Evolutionary conservation across 1,140 invertebrate species (phyloP).

Genomic region (Coelopa frigida): DNA sequence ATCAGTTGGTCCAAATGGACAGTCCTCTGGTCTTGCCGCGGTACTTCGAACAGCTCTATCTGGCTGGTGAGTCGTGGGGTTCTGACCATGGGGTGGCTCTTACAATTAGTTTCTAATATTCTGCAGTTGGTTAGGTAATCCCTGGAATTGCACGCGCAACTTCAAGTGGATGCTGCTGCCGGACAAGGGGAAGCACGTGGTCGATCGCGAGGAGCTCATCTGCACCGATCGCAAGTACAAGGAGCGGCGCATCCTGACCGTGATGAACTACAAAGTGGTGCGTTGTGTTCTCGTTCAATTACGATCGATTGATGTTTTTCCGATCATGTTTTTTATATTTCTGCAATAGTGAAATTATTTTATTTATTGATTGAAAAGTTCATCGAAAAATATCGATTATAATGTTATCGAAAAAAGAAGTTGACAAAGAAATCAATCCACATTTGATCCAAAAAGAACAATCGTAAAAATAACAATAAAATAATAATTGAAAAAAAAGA

Average conservation of each 20-base stretch:
- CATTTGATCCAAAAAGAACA: too few relatives aligned
- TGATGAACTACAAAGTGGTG: constrained; percentile 52
- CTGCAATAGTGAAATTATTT: too few relatives aligned
- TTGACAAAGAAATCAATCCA: too few relatives aligned
- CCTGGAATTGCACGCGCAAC: constrained; percentile 52
- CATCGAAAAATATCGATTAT: too few relatives aligned
- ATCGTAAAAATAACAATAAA: too few relatives aligned
- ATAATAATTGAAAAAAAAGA: too few relatives aligned
- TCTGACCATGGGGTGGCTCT: too few relatives aligned
- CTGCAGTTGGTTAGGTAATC: constrained; percentile 46
- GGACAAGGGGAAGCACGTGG: constrained; percentile 43
- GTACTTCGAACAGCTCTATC: constrained; percentile 40
- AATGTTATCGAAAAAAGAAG: too few relatives aligned
- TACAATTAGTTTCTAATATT: constrained; percentile 4
- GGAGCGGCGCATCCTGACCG: constrained; percentile 47
- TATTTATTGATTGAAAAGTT: too few relatives aligned
- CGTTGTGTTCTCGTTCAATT: too few relatives aligned
- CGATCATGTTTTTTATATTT: too few relatives aligned
- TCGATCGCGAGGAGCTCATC: constrained; percentile 48
- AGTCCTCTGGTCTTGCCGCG: constrained; percentile 32
- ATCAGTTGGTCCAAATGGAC: constrained; percentile 43
- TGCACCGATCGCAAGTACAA: constrained; percentile 48
- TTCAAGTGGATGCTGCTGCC: constrained; percentile 51
- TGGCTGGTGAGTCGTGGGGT: constrained; percentile 41
- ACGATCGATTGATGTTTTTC: too few relatives aligned